Evolutionary conservation across 2,888 invertebrate species (phyloP).

Genomic region (Pheosia tremula): DNA sequence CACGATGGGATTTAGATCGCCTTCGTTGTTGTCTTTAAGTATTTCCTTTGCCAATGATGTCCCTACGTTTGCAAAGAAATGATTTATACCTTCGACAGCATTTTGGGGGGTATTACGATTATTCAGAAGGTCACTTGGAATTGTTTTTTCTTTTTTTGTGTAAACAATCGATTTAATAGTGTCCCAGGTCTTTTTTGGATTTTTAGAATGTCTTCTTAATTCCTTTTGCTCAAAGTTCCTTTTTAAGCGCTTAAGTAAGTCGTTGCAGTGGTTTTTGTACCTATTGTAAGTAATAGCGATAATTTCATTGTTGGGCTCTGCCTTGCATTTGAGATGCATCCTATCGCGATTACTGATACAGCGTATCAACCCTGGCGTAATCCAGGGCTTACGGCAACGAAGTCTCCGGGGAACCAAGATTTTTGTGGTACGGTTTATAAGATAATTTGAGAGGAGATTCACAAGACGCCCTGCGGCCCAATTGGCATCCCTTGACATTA

Average conservation of each 20-base stretch:
- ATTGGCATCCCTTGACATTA: not conserved
- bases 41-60: not conserved
- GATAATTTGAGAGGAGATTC: not conserved
- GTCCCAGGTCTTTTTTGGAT: conserved; percentile 6
- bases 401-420: not conserved
- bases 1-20: too few relatives aligned
- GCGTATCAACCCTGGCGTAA: not conserved
- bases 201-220: not conserved
- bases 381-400: conserved; percentile 1
- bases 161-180: not conserved
- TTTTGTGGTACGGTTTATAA: not conserved
- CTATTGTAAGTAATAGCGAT: not conserved
- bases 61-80: not conserved
- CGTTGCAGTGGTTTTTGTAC: conserved; percentile 7
- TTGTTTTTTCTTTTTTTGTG: not conserved
- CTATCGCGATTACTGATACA: conserved; percentile 5
- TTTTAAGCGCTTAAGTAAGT: conserved; percentile 3
- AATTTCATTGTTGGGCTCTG: not conserved
- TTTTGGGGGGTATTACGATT: not conserved
- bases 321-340: conserved; percentile 5
- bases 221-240: conserved; percentile 4
- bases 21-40: too few relatives aligned
- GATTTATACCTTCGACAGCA: not conserved
- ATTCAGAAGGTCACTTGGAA: not conserved
- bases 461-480: conserved; percentile 1